phyloP scores from a whole-genome alignment of 2,113 vertebrate species.

The Paramisgurnus dabryanus region DNA sequence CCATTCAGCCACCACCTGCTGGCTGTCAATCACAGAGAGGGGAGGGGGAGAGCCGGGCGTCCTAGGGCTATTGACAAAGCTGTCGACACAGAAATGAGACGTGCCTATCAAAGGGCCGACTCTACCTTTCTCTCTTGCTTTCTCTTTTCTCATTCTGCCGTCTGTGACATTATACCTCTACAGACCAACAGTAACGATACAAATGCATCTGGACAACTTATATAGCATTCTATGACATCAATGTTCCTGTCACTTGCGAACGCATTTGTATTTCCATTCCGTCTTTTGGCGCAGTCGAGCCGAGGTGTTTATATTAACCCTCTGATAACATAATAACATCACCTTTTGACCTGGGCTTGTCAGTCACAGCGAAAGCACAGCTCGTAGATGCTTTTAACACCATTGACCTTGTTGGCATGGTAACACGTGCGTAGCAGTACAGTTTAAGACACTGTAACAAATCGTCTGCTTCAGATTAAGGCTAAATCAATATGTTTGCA shows the following conservation, averaged over 20 bases:
- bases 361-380: constrained; percentile 6
- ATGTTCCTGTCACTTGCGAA: neutral
- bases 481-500: neutral
- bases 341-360: constrained; percentile 21
- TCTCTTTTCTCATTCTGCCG: constrained; percentile 31
- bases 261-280: constrained; percentile 10
- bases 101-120: constrained; percentile 70
- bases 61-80: constrained; percentile 79
- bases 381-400: constrained; percentile 29
- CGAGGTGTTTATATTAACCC: constrained; percentile 16
- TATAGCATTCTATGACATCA: constrained; percentile 15
- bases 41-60: constrained; percentile 56
- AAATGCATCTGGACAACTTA: constrained; percentile 36
- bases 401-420: constrained; percentile 33
- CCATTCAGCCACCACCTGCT: constrained; percentile 81
- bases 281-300: neutral
- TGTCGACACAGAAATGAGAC: constrained; percentile 76
- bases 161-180: constrained; percentile 46
- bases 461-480: neutral
- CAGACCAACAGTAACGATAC: constrained; percentile 28
- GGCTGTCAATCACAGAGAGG: constrained; percentile 79
- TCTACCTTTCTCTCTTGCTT: constrained; percentile 58
- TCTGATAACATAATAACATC: constrained; percentile 36
- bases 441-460: constrained; percentile 25
- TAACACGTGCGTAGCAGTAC: constrained; percentile 10